These are phyloP conservation scores for Himalopsyche kuldschensis DNA, from an alignment of 2,888 invertebrate species.

Conservation along the genomic window DNA sequence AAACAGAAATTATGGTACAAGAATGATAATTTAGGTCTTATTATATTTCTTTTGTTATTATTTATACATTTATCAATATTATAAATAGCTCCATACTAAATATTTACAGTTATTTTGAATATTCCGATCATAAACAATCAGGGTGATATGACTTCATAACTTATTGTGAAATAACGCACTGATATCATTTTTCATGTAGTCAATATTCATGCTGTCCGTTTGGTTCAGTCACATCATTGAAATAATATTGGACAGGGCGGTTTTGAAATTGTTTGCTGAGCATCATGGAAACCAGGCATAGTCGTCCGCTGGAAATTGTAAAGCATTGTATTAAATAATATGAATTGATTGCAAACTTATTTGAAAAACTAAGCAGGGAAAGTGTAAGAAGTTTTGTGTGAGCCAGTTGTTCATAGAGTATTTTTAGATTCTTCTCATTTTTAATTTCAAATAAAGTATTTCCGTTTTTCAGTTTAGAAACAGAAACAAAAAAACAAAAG, in stretches of 20 bases:
- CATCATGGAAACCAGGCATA: slow-evolving; percentile 24
- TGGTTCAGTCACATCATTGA: not conserved
- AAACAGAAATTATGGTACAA: too few species aligned
- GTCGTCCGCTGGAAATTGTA: slow-evolving; percentile 22
- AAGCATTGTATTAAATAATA: not conserved
- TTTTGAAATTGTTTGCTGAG: not conserved
- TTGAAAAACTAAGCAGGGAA: not conserved
- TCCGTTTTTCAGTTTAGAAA: not conserved
- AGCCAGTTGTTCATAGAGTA: not conserved
- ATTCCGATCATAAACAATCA: not conserved
- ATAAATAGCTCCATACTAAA: too few species aligned
- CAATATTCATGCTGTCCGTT: too few species aligned
- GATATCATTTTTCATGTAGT: not conserved
- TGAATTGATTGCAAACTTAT: not conserved
- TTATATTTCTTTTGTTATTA: too few species aligned
- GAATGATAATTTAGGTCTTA: too few species aligned
- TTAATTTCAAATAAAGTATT: not conserved
- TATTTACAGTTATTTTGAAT: too few species aligned
- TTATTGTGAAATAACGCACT: not conserved
- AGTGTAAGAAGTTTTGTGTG: too few species aligned
- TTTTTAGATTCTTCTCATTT: not conserved
- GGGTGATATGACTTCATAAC: not conserved
- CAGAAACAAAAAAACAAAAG: not conserved
- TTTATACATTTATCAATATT: too few species aligned
- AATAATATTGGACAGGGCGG: not conserved